Base-by-base conservation (phyloP, 1,140 invertebrate species). In the Drosophila kanapiae region DNA sequence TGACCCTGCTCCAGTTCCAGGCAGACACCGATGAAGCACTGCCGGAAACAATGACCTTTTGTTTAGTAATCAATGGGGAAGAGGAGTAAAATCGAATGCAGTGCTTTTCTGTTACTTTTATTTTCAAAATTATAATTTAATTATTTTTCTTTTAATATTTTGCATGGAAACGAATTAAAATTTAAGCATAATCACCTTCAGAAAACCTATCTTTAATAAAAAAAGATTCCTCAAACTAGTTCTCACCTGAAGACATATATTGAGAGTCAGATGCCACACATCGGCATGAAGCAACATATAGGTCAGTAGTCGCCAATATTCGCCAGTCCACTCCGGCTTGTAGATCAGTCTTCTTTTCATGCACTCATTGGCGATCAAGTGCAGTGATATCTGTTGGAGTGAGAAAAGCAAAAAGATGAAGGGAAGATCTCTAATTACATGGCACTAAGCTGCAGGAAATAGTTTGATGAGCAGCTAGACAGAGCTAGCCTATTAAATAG, bases 221-320 rank as follows among this genome's bases (percentile, higher is more conserved):
- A 14, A 48, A 7, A n/a, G 1, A 8, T 48, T n/a, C 13, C 14
- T 29, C 0, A 14, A 29, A 45, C 6, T 13, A 3, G 0, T 3
- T 0, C 83, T 80, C 49, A 91, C 91, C 80, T 92, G 91, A 75
- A 95, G 94, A 62, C 94, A 93, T 27, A 96, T 93, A 91, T 96
- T 96, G 47, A 95, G 91, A 16, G 93, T 94, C 56, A 96, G 91
- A 91, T 96, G 95, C 67, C 94, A 93, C 31, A 92, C 86, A 78
- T 96, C 96, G 57, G 96, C 95, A 93, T 98, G 97, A 48, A 98
- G 94, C 54, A 98, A 94, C 95, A 97, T 97, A 93, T 98, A 98
- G 42, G 96, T 96, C 10, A 97, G 82, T 88, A 95, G 97, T 75
- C 97, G 94, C 96, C 96, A 98, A 8, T 95, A 76, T 94, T 94